Percentiles rank a stretch among this genome's conserved stretches.
These are phyloP conservation scores for Drosophila subsilvestris DNA, from an alignment of 2,888 invertebrate species.

Conservation along the genomic window DNA sequence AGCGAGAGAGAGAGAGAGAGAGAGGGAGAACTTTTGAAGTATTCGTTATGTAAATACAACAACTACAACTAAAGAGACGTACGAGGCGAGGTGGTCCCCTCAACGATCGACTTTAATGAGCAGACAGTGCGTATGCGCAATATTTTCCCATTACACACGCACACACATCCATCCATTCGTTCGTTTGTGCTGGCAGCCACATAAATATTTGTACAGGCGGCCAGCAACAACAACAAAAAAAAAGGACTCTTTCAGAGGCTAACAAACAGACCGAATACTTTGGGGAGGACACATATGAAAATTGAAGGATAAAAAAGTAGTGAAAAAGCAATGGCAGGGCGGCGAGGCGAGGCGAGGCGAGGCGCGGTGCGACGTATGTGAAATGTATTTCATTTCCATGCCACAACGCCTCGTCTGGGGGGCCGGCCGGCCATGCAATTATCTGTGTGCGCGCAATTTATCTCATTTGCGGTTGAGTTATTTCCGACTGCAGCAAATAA, in stretches of 20 bases:
- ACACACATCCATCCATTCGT: not conserved
- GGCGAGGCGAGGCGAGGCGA: no score
- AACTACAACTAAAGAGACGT: slow-evolving; percentile 45
- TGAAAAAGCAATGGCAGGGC: not conserved
- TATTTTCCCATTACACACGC: slow-evolving; percentile 50
- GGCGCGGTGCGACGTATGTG: slow-evolving; percentile 38
- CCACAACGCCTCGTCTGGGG: slow-evolving; percentile 37
- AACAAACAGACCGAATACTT: slow-evolving; percentile 41
- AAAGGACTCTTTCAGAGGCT: slow-evolving; percentile 32
- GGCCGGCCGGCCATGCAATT: slow-evolving; percentile 62
- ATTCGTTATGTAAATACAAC: slow-evolving; percentile 64
- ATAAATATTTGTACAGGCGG: slow-evolving; percentile 54
- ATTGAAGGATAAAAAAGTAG: slow-evolving; percentile 29
- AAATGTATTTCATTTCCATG: slow-evolving; percentile 43
- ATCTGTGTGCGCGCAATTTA: slow-evolving; percentile 79
- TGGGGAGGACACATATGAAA: slow-evolving; percentile 33
- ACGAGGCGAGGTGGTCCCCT: slow-evolving; percentile 31
- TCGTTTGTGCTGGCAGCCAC: slow-evolving; percentile 34
- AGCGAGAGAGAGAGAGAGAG: not conserved
- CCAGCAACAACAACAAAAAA: slow-evolving; percentile 35
- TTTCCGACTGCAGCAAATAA: slow-evolving; percentile 77
- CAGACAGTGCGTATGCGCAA: slow-evolving; percentile 50
- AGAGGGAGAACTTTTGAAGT: not conserved
- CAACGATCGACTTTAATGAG: slow-evolving; percentile 38
- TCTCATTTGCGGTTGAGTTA: slow-evolving; percentile 83